Conservation (phyloP, 2,113 vertebrate genomes). For the Coptodon bakossiorum region DNA sequence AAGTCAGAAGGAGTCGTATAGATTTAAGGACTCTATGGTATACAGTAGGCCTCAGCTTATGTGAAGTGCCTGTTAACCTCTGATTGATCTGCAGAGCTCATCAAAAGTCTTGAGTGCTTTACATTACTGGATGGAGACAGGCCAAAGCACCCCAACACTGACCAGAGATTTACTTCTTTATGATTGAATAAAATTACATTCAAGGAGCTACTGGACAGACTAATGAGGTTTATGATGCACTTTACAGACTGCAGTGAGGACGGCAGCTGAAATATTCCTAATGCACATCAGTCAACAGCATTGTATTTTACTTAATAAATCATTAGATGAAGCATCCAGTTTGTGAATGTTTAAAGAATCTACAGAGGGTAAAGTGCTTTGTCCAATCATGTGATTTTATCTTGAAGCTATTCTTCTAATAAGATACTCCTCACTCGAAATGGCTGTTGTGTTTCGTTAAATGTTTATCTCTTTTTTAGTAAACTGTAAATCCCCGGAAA, state of each 20-base stretch:
- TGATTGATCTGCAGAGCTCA: conserved; percentile 54
- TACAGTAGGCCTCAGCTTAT: conserved; percentile 25
- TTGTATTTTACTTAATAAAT: background rate
- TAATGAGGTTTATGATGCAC: conserved; percentile 35
- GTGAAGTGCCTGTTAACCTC: conserved; percentile 54
- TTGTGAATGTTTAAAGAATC: background rate
- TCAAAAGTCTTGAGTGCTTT: conserved; percentile 54
- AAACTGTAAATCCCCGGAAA: background rate
- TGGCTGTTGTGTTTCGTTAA: background rate
- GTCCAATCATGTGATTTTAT: background rate
- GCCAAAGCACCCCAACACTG: conserved; percentile 37
- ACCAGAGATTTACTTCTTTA: conserved; percentile 50
- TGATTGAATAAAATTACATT: conserved; percentile 47
- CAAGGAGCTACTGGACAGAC: background rate
- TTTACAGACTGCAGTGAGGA: background rate
- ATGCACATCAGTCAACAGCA: background rate
- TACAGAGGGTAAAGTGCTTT: background rate
- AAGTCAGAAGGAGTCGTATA: background rate
- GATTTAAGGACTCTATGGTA: conserved; percentile 12
- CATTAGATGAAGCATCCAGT: background rate
- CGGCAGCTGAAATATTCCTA: background rate
- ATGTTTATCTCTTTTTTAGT: background rate
- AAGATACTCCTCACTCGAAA: background rate
- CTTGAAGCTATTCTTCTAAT: background rate
- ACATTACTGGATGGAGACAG: conserved; percentile 38